Percentiles rank a stretch among this genome's conserved stretches.
Conservation (phyloP, 2,888 invertebrate genomes). For the Ferdinandea cuprea region DNA sequence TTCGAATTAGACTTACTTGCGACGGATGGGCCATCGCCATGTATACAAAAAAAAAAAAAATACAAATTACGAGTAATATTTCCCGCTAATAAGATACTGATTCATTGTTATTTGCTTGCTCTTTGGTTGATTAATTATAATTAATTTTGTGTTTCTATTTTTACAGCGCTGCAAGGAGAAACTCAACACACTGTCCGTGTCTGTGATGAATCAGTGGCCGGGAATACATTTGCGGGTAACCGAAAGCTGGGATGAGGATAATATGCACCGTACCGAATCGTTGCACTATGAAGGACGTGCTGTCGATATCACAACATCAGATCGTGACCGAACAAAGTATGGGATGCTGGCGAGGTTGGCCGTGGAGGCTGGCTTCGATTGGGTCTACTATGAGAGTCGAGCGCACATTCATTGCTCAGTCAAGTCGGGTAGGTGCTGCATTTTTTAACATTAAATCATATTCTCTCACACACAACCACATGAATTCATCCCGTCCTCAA, state of each 20-base stretch:
- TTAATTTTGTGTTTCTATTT: slow-evolving; percentile 32
- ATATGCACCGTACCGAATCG: slow-evolving; percentile 88
- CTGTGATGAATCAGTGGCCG: slow-evolving; percentile 99
- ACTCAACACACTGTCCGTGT: slow-evolving; percentile 95
- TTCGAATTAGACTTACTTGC: slow-evolving; percentile 33
- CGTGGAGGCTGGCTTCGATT: slow-evolving; percentile 98
- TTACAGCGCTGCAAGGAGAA: slow-evolving; percentile 98
- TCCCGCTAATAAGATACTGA: slow-evolving; percentile 26
- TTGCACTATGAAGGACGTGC: slow-evolving; percentile 98
- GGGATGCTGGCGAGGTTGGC: slow-evolving; percentile 98
- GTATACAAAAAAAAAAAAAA: neutral
- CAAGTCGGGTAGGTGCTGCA: slow-evolving; percentile 92
- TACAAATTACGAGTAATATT: slow-evolving; percentile 14
- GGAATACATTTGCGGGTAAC: slow-evolving; percentile 96
- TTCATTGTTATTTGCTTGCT: slow-evolving; percentile 14
- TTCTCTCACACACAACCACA: slow-evolving; percentile 40
- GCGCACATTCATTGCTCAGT: slow-evolving; percentile 98
- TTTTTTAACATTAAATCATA: slow-evolving; percentile 64
- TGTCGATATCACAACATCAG: slow-evolving; percentile 97
- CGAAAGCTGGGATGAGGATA: slow-evolving; percentile 98
- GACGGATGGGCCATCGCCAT: neutral
- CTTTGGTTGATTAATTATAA: slow-evolving; percentile 43
- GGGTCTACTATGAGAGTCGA: slow-evolving; percentile 98
- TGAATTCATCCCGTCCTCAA: slow-evolving; percentile 25
- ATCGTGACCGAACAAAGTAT: slow-evolving; percentile 95